phyloP scores from a whole-genome alignment of 2,113 vertebrate genomes.

The Xenopus tropicalis region UCB_Xtro_10.0 CM004448.2:122090001-122090500 shows the following conservation, averaged over 20 bases:
- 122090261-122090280: constrained; percentile 39
- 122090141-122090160: constrained; percentile 23
- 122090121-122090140: constrained; percentile 28
- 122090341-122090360: too few species aligned
- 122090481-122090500: too few species aligned
- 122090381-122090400: too few species aligned
- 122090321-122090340: not conserved
- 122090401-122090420: too few species aligned
- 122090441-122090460: too few species aligned
- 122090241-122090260: constrained; percentile 34
- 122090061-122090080: constrained; percentile 29
- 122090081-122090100: constrained; percentile 8
- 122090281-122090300: constrained; percentile 30
- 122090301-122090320: constrained; percentile 20
- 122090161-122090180: constrained; percentile 39
- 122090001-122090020: not conserved
- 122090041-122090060: constrained; percentile 7
- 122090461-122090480: too few species aligned
- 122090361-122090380: too few species aligned
- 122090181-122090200: constrained; percentile 31
- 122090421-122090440: too few species aligned
- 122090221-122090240: constrained; percentile 38
- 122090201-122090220: constrained; percentile 40
- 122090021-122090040: not conserved
- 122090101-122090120: constrained; percentile 20